Evolutionary conservation across 2,113 vertebrate genomes (phyloP), one percentile per base, ranked within the genome.

Genomic region (Paratilapia polleni): DNA sequence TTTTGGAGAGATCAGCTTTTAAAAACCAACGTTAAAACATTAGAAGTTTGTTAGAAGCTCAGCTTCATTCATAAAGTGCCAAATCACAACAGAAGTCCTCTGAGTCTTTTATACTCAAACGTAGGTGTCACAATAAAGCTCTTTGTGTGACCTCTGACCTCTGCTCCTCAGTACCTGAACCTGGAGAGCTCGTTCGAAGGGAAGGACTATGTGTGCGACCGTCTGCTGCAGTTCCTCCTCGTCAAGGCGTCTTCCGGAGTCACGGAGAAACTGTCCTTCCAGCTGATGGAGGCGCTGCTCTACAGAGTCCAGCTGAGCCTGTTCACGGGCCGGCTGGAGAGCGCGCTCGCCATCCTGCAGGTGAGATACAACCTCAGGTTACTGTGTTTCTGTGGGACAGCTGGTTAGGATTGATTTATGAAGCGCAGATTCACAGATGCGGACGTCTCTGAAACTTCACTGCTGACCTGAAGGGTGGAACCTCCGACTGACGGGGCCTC

Each of bases 101-200:
- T n/a, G n/a, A n/a, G n/a, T 31, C 28, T 31, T 31, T 31, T 31
- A 31, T 31, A 31, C 28, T 31, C 28, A 31, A 31, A 31, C 28
- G 24, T 10, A 26, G 22, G 3, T n/a, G 12, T 38, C 62, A 66
- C 15, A 15, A 52, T 19, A 15, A 52, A 52, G 49, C 49, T 3
- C 2, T 17, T n/a, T 19, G 15, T 52, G 49, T 41, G 38, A 52
- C 47, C 66, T 73, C 24, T 70, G 66, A 70, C 66, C 68, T 66
- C 54, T 68, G 9, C 81, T 54, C 34, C 78, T 70, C 56, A 99
- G 98, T 99, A 98, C 80, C 80, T 99, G 86, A 96, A 93, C 85
- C 91, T 99, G 87, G 98, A 99, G 94, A 96, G 92, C 85, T 96
- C 97, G 0, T 99, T 97, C 83, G 97, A 99, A 91, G 98, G 97